A percentile compares a stretch with the other conserved stretches of the same genome.
Evolutionary conservation across 2,797 vertebrate genomes (phyloP).

Genomic region (Natrix natrix): DNA sequence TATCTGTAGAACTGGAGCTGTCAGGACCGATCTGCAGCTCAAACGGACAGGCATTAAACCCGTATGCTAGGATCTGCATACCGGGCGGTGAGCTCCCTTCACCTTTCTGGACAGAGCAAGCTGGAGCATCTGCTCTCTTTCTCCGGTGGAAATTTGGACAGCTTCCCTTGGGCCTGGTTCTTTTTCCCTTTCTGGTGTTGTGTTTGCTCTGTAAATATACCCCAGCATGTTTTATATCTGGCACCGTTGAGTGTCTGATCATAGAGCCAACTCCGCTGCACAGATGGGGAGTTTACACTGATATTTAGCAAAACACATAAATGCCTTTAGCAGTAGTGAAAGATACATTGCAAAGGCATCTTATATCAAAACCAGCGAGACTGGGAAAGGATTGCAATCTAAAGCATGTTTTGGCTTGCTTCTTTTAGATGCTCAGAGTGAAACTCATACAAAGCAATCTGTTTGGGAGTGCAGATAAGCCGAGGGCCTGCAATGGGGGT

Average conservation of each 20-base stretch:
- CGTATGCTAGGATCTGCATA: background rate
- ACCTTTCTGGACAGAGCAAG: background rate
- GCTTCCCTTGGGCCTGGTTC: background rate
- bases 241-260: background rate
- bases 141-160: slow-evolving; percentile 2
- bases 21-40: background rate
- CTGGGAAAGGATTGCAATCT: background rate
- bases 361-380: background rate
- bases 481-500: background rate
- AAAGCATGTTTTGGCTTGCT: background rate
- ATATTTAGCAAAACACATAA: slow-evolving; percentile 29
- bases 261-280: slow-evolving; percentile 20
- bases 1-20: background rate
- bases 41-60: background rate
- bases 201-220: slow-evolving; percentile 27
- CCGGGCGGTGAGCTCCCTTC: background rate
- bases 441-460: background rate
- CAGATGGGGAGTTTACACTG: background rate
- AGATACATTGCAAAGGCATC: background rate
- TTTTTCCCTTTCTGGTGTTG: slow-evolving; percentile 1
- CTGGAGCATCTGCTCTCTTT: background rate
- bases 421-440: background rate
- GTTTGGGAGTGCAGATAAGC: background rate
- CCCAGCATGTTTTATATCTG: slow-evolving; percentile 3
- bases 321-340: background rate